Evolutionary conservation across 1,140 invertebrate species (phyloP).

Genomic region (Drosophila azteca): DNA sequence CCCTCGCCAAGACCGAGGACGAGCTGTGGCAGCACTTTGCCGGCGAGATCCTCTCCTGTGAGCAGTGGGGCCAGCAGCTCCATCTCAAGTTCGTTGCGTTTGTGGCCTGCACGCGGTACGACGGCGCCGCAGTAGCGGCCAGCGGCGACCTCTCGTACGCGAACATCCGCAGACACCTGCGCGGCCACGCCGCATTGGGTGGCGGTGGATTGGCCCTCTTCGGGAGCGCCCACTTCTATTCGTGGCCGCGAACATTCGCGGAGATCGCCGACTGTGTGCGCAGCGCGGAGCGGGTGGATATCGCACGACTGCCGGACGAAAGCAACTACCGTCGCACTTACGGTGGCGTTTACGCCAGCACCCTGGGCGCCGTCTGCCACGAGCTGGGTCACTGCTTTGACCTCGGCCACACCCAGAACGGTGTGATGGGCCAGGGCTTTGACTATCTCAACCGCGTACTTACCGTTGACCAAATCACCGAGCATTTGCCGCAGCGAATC

Average conservation of each 20-base stretch:
- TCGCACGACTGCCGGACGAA: slow-evolving; percentile 91
- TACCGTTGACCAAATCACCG: slow-evolving; percentile 85
- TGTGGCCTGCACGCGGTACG: slow-evolving; percentile 93
- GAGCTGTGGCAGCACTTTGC: slow-evolving; percentile 94
- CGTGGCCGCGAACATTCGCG: slow-evolving; percentile 91
- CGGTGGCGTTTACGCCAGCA: slow-evolving; percentile 95
- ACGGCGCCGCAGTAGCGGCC: slow-evolving; percentile 85
- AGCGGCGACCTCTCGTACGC: slow-evolving; percentile 88
- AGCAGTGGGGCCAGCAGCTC: slow-evolving; percentile 85
- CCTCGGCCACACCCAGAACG: slow-evolving; percentile 94
- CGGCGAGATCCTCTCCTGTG: slow-evolving; percentile 89
- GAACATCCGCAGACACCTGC: slow-evolving; percentile 89
- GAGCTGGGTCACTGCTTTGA: slow-evolving; percentile 98
- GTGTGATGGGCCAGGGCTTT: slow-evolving; percentile 97
- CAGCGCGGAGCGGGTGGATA: slow-evolving; percentile 87
- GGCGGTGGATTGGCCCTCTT: slow-evolving; percentile 95
- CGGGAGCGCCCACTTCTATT: slow-evolving; percentile 94
- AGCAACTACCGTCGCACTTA: slow-evolving; percentile 93
- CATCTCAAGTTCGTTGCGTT: slow-evolving; percentile 94
- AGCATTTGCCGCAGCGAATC: slow-evolving; percentile 85
- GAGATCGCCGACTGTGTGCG: slow-evolving; percentile 87
- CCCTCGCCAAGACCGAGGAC: slow-evolving; percentile 89
- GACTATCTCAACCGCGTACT: slow-evolving; percentile 93
- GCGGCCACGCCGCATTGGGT: slow-evolving; percentile 94
- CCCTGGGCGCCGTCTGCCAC: slow-evolving; percentile 96